Conservation (phyloP, 1,140 invertebrate species). For the Procambarus clarkii region DNA sequence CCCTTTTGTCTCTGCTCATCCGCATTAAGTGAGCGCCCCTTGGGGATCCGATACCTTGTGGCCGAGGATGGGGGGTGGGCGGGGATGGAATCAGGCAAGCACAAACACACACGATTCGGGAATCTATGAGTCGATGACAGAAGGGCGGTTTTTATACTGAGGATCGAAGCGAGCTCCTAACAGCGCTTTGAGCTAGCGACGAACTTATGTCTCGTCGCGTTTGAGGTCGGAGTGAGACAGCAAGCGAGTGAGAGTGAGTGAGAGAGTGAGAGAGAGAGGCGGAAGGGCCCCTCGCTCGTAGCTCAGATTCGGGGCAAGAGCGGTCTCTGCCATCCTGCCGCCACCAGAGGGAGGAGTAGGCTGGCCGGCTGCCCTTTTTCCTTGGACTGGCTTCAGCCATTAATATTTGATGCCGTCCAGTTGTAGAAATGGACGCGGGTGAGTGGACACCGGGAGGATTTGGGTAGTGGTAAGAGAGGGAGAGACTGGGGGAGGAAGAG, state of each 20-base stretch:
- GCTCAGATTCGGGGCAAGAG: constrained; percentile 38
- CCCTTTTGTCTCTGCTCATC: constrained; percentile 69
- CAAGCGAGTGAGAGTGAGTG: too few relatives aligned
- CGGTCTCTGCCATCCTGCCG: constrained; percentile 13
- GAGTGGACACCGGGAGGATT: constrained; percentile 44
- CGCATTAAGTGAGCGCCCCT: constrained; percentile 70
- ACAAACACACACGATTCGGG: constrained; percentile 27
- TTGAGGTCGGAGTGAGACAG: constrained; percentile 28
- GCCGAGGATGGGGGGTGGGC: too few relatives aligned
- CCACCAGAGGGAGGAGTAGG: constrained; percentile 26
- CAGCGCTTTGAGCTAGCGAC: not conserved
- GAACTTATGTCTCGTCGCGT: constrained; percentile 4
- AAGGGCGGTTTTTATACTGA: constrained; percentile 39
- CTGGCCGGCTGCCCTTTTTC: constrained; percentile 8
- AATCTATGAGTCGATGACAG: not conserved
- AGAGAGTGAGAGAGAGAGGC: too few relatives aligned
- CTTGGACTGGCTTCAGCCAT: constrained; percentile 21
- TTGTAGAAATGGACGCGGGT: constrained; percentile 65
- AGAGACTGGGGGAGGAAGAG: not conserved
- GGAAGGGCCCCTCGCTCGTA: too few relatives aligned
- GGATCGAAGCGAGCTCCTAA: not conserved
- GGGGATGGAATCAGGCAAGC: not conserved
- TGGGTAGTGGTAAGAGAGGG: not conserved
- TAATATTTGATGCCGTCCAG: constrained; percentile 58
- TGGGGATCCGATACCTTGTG: constrained; percentile 63